A percentile compares a stretch with the other conserved stretches of the same genome.
Conservation (phyloP, 2,888 invertebrate species). For the Xylota sylvarum region DNA sequence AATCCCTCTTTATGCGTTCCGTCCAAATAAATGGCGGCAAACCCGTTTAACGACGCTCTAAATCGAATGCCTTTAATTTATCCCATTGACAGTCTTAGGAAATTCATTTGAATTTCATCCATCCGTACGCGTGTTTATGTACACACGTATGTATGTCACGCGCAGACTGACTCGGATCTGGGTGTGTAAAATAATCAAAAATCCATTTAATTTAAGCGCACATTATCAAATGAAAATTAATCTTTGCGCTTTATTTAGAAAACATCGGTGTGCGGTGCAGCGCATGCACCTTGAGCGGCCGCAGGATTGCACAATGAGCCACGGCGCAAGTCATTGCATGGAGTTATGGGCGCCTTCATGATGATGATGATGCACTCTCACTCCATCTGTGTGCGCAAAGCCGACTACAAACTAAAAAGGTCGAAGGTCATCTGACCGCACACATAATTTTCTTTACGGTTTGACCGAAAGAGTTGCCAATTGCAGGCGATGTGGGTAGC, state of each 20-base stretch:
- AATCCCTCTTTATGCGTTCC: conserved; percentile 16
- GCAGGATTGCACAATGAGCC: conserved; percentile 59
- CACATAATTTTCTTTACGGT: conserved; percentile 71
- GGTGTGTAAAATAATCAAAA: conserved; percentile 76
- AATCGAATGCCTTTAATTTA: conserved; percentile 33
- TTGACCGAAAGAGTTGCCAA: conserved; percentile 65
- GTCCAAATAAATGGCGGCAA: conserved; percentile 11
- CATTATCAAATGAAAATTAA: conserved; percentile 75
- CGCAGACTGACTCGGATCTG: conserved; percentile 22
- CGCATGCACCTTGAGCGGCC: conserved; percentile 23
- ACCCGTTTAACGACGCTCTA: conserved; percentile 41
- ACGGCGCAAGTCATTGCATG: conserved; percentile 11
- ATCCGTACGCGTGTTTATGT: background rate
- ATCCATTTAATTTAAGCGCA: conserved; percentile 70
- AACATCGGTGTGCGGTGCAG: conserved; percentile 11
- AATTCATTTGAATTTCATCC: conserved; percentile 10
- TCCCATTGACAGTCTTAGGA: conserved; percentile 9
- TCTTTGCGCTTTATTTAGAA: conserved; percentile 53
- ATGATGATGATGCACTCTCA: conserved; percentile 68
- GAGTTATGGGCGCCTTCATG: conserved; percentile 60
- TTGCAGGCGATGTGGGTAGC: conserved; percentile 9
- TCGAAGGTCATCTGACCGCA: conserved; percentile 72
- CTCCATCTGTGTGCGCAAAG: conserved; percentile 44
- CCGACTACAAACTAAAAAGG: conserved; percentile 62
- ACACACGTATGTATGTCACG: background rate